These are phyloP conservation scores for Nyctibius bracteatus DNA, from an alignment of 2,113 vertebrate genomes.

Conservation along the genomic window DNA sequence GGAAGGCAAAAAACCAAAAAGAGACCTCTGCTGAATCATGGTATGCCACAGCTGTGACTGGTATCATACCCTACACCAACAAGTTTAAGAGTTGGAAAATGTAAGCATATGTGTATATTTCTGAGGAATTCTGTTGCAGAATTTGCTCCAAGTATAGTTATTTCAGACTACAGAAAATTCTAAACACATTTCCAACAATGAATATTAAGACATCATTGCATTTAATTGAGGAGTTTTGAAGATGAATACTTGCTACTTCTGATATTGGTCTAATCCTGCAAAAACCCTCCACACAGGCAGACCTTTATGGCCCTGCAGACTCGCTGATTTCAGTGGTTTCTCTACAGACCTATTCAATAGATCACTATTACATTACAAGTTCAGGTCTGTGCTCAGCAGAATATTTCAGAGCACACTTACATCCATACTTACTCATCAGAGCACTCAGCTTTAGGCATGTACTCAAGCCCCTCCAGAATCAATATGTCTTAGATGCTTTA, in stretches of 20 bases:
- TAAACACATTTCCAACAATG: background rate
- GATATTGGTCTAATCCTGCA: background rate
- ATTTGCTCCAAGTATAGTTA: background rate
- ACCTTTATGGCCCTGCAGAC: background rate
- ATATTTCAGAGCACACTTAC: constrained; percentile 7
- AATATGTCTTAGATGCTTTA: constrained; percentile 17
- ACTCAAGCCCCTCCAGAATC: background rate
- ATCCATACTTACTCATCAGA: background rate
- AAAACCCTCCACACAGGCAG: background rate
- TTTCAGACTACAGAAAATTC: background rate
- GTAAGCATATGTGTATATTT: background rate
- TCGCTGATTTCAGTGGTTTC: background rate
- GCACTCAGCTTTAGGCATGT: background rate
- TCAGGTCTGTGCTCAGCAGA: constrained; percentile 31
- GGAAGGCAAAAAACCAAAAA: background rate
- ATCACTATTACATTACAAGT: background rate
- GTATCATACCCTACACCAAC: background rate
- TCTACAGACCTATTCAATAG: background rate
- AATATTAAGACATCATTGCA: background rate
- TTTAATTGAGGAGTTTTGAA: background rate
- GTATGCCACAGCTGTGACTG: background rate
- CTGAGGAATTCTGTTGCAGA: background rate
- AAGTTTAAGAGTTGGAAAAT: background rate
- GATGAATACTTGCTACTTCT: background rate
- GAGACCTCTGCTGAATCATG: background rate